These are phyloP conservation scores for Montipora sp. DNA, from an alignment of 64 coral and sea anemone species.

Conservation along the genomic window DNA sequence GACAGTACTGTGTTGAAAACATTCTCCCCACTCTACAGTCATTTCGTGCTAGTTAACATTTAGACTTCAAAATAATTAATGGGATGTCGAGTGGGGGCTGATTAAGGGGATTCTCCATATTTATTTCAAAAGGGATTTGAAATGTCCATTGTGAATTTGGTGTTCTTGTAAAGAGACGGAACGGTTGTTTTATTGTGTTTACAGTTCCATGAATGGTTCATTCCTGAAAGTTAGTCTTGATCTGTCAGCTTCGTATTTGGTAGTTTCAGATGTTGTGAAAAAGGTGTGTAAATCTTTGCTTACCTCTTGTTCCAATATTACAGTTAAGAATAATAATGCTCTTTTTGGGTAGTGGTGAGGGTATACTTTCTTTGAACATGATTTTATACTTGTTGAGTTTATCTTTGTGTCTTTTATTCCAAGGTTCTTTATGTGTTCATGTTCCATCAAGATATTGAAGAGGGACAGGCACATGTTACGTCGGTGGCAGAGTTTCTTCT, in stretches of 20 bases:
- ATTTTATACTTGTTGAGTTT: neutral
- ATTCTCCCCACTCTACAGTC: too few relatives aligned
- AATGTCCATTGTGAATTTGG: too few relatives aligned
- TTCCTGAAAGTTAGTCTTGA: slow-evolving; percentile 88
- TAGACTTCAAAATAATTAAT: too few relatives aligned
- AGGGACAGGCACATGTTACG: slow-evolving; percentile 89
- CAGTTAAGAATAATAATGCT: too few relatives aligned
- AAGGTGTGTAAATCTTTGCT: slow-evolving; percentile 57
- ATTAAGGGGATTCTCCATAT: too few relatives aligned
- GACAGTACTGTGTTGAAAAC: too few relatives aligned
- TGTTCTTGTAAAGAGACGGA: neutral
- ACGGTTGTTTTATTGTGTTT: neutral
- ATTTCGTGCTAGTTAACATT: too few relatives aligned
- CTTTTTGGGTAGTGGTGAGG: too few relatives aligned
- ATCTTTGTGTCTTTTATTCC: neutral
- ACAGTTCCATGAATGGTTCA: slow-evolving; percentile 55
- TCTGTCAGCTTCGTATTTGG: slow-evolving; percentile 86
- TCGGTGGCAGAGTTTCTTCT: slow-evolving; percentile 93
- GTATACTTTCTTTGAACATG: neutral
- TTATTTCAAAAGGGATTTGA: too few relatives aligned
- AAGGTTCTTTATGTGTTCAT: slow-evolving; percentile 93
- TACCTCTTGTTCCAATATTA: too few relatives aligned
- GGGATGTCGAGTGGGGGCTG: too few relatives aligned
- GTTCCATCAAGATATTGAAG: slow-evolving; percentile 83
- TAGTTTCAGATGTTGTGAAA: slow-evolving; percentile 85